Evolutionary conservation across 1,140 invertebrate species (phyloP), one percentile per base, ranked within the genome.

Genomic region (Alviniconcha marisindica): DNA sequence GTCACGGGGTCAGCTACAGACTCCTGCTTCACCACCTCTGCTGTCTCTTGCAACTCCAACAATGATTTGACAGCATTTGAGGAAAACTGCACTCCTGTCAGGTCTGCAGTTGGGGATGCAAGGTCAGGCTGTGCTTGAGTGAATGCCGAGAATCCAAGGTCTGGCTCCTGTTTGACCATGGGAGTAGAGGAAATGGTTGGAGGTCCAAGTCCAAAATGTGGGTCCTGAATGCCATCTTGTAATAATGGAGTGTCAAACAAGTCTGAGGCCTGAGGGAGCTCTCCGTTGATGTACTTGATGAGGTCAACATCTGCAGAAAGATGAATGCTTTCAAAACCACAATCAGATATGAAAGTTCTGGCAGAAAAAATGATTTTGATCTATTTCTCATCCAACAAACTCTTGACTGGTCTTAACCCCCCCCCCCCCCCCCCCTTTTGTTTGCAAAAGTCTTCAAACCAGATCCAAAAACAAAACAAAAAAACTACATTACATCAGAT

Each of bases 201-300:
- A 69, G 44, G 44, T 54, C 44, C 63, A 77, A 79, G 85, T 44
- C 40, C 54, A 60, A 69, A 51, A 38, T 80, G 56, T 0, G 40
- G 21, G 12, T 80, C 77, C 10, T 42, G 40, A 5, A 1, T 33
- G 4, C 33, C 54, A 44, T 80, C 33, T 21, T 80, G 78, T 40
- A 44, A 33, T 1, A 74, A 54, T 51, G 71, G 18, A 44, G 69
- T 80, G 40, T 85, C 81, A 81, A 87, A 84, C 18, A 87, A 66
- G 81, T 88, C 82, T 38, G 81, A 82, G 15, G 77, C 28, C 40
- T 74, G 83, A 14, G 36, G 42, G 28, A 83, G 82, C 81, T 91
- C 91, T 73, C 81, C 85, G 44, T 87, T 88, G 71, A 91, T 91
- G 66, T 89, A 91, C 83, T 89, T 84, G 28, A 91, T 87, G 85